These are phyloP conservation scores for Parauchenoglanis ngamensis DNA, from an alignment of 2,797 vertebrate species.

Conservation along the genomic window DNA sequence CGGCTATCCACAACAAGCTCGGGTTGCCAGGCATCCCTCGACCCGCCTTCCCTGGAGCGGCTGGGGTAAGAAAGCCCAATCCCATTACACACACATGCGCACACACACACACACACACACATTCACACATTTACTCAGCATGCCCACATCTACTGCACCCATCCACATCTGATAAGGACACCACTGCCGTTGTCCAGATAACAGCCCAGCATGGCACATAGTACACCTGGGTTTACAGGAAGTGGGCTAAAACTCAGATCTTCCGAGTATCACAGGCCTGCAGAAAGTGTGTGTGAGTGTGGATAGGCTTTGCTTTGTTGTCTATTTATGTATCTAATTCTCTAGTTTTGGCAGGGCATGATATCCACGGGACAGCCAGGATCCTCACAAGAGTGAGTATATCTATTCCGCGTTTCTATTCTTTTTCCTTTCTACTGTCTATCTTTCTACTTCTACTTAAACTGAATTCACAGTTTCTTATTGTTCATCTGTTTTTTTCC, in stretches of 20 bases:
- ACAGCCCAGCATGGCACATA: conserved; percentile 54
- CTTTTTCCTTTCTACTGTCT: neutral
- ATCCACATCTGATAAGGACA: conserved; percentile 76
- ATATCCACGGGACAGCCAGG: conserved; percentile 95
- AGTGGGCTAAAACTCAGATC: conserved; percentile 25
- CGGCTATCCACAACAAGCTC: conserved; percentile 99
- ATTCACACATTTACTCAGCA: conserved; percentile 63
- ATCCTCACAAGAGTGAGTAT: conserved; percentile 99
- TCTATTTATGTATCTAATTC: conserved; percentile 68
- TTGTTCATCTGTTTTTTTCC: neutral
- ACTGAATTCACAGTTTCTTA: too few relatives aligned
- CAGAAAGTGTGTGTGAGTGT: conserved; percentile 61
- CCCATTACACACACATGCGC: conserved; percentile 75
- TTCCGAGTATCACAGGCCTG: conserved; percentile 41
- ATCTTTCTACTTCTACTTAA: neutral
- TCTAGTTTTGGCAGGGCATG: conserved; percentile 98
- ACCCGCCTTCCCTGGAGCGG: conserved; percentile 91
- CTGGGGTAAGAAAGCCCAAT: conserved; percentile 91
- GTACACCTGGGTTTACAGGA: conserved; percentile 43
- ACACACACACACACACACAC: conserved; percentile 73
- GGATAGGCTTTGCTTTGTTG: conserved; percentile 63
- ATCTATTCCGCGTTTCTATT: conserved; percentile 9
- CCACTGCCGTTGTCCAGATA: conserved; percentile 72
- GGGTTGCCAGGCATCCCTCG: conserved; percentile 97
- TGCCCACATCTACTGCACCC: conserved; percentile 68